phyloP scores from a whole-genome alignment of 2,888 invertebrate genomes.

The Reticulitermes lucifugus region DNA sequence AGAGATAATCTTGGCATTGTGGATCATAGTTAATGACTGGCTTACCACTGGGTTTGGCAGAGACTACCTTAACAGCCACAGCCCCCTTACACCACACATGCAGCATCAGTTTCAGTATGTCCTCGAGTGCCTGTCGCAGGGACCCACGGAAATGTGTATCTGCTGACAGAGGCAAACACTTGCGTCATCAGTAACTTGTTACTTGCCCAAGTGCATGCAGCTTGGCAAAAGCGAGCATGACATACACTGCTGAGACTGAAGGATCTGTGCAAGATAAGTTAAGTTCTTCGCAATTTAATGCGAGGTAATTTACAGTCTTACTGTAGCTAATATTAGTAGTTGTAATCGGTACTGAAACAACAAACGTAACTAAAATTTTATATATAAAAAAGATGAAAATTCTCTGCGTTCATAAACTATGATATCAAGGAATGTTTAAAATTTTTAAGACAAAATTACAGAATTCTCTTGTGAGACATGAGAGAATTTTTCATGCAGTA shows the following conservation, averaged over 20 bases:
- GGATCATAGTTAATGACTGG: not conserved
- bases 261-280: not conserved
- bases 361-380: too few species aligned
- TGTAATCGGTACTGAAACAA: too few species aligned
- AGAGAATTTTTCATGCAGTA: too few species aligned
- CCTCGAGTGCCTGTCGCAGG: constrained; percentile 76
- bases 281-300: too few species aligned
- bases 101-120: constrained; percentile 84
- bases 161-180: constrained; percentile 41
- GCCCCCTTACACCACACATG: constrained; percentile 85
- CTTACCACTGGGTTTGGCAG: constrained; percentile 71
- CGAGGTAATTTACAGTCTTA: too few species aligned
- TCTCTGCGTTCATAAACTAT: too few species aligned
- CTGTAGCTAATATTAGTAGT: too few species aligned
- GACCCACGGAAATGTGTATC: constrained; percentile 60
- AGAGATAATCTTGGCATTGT: not conserved
- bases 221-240: not conserved
- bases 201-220: not conserved
- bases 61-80: constrained; percentile 75
- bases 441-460: too few species aligned
- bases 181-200: not conserved
- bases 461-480: too few species aligned
- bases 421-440: too few species aligned
- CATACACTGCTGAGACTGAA: not conserved
- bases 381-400: too few species aligned